phyloP scores from a whole-genome alignment of 2,888 invertebrate species.

The Boloria euphrosyne region DNA sequence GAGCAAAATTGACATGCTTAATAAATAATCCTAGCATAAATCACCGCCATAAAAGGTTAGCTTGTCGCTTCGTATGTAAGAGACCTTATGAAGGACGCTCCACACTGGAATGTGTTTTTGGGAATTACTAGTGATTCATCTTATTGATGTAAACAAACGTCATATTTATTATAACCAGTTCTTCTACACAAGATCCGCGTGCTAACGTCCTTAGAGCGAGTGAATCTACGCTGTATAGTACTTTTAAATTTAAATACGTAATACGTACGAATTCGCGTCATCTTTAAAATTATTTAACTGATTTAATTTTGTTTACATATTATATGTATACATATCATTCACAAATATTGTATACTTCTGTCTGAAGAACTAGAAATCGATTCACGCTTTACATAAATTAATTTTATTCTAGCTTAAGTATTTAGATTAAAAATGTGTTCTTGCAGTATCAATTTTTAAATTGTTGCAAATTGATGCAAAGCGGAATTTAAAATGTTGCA shows the following conservation, averaged over 20 bases:
- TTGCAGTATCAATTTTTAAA: too few species aligned
- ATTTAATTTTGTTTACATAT: slow-evolving; percentile 3
- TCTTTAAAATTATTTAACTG: slow-evolving; percentile 3
- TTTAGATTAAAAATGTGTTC: too few species aligned
- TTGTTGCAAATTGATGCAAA: too few species aligned
- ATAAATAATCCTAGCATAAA: too few species aligned
- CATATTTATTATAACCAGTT: slow-evolving; percentile 55
- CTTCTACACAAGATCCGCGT: slow-evolving; percentile 62
- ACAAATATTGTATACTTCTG: too few species aligned
- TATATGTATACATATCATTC: too few species aligned
- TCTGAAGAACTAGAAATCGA: too few species aligned
- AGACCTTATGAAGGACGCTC: slow-evolving; percentile 58
- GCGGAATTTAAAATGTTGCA: not conserved
- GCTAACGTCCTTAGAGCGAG: slow-evolving; percentile 28
- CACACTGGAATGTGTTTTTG: slow-evolving; percentile 56
- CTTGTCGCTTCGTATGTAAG: slow-evolving; percentile 44
- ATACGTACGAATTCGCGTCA: not conserved
- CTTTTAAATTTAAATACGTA: slow-evolving; percentile 7
- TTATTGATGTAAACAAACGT: slow-evolving; percentile 65
- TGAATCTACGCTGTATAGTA: not conserved
- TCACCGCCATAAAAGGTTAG: not conserved
- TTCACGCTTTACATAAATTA: too few species aligned
- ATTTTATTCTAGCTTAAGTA: too few species aligned
- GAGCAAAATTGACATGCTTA: too few species aligned
- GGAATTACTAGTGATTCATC: slow-evolving; percentile 73